Evolutionary conservation across 2,888 invertebrate species (phyloP), one percentile per base, ranked within the genome.

Genomic region (Saturnia pavonia): DNA sequence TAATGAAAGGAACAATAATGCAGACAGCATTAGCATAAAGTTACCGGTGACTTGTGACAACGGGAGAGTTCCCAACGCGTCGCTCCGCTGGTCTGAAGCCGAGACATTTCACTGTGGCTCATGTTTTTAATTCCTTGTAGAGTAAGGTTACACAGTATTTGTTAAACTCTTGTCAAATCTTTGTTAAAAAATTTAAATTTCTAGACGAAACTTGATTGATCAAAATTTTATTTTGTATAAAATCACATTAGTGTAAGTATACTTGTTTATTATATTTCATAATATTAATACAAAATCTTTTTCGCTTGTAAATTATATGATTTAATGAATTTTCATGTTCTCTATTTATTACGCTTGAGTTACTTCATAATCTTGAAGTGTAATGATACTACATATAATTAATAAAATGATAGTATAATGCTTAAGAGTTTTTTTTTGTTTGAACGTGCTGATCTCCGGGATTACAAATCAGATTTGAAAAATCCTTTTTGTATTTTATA

Each of bases 61-160:
- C 79, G 82, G 78, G 79, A 74, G 81, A 82, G 88, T 91, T 91
- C 91, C 85, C 92, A 91, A 82, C 78, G 88, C 71, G 78, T 79
- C 88, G 91, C 82, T 91, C 78, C 80, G 88, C 70, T 91, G 90
- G 71, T 51, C 66, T 63, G 72, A 45, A 54, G 43, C 40, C 83
- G 87, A 88, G 91, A 91, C 91, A 89, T 89, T 91, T 89, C 84
- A 87, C 87, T 86, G 74, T 75, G 72, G 71, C 69, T 73, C 78
- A 77, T 73, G 79, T 83, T 83, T 82, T 80, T 81, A 76, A 76
- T 78, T 77, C 78, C 76, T 76, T 75, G 75, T 73, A 74, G 71
- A 80, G 72, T 69, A n/a, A 70, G 70, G 77, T 79, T 76, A 67
- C 72, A 81, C 76, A 45, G 66, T 69, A 69, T 27, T 70, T 48